These are phyloP conservation scores for Macrobrachium rosenbergii DNA, from an alignment of 1,140 invertebrate species.

Conservation along the genomic window DNA sequence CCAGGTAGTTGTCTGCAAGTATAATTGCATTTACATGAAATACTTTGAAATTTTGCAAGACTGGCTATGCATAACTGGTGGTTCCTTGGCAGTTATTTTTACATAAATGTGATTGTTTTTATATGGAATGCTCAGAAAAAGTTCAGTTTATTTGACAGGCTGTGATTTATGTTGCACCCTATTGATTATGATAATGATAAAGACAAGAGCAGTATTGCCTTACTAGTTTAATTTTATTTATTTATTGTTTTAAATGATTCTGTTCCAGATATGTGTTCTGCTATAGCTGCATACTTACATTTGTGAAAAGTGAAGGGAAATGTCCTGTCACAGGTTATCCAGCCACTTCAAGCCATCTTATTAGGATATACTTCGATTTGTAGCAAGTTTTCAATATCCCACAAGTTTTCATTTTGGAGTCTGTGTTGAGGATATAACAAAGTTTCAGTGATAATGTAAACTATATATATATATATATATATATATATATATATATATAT, in stretches of 20 bases:
- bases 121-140: too few relatives aligned
- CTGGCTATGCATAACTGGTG: too few relatives aligned
- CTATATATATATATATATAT: neutral
- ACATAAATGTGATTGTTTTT: too few relatives aligned
- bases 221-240: neutral
- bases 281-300: conserved; percentile 50
- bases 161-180: too few relatives aligned
- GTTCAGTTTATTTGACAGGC: too few relatives aligned
- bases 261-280: conserved; percentile 57
- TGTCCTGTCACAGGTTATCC: conserved; percentile 57
- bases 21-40: too few relatives aligned
- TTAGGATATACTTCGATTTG: conserved; percentile 54
- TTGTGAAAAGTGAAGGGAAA: conserved; percentile 27
- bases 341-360: conserved; percentile 50
- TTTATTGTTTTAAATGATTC: neutral
- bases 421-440: too few relatives aligned
- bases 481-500: conserved; percentile 18
- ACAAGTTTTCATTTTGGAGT: neutral
- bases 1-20: too few relatives aligned
- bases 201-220: too few relatives aligned
- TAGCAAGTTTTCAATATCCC: neutral
- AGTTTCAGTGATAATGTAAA: neutral
- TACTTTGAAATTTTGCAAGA: too few relatives aligned
- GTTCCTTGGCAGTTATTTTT: too few relatives aligned
- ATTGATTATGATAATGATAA: too few relatives aligned